These are phyloP conservation scores for Agapetus fuscipes DNA, from an alignment of 2,888 invertebrate genomes.

Conservation along the genomic window DNA sequence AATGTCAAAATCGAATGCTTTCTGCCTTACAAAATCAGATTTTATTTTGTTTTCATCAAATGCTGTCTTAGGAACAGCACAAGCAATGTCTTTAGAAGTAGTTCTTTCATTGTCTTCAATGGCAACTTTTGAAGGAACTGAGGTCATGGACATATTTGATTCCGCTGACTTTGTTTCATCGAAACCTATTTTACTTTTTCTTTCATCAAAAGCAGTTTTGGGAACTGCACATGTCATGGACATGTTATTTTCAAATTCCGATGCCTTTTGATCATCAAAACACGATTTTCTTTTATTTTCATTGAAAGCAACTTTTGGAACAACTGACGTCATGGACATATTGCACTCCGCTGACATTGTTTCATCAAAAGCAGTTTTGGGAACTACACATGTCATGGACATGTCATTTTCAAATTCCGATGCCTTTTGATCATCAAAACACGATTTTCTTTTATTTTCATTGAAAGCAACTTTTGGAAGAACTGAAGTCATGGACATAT, in stretches of 20 bases:
- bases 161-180: neutral
- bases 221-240: constrained; percentile 8
- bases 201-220: neutral
- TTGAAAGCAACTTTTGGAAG: too few species aligned
- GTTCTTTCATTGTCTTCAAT: too few species aligned
- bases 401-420: constrained; percentile 6
- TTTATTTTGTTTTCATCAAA: constrained; percentile 1
- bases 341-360: neutral
- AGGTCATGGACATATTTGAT: neutral
- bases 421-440: neutral
- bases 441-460: too few species aligned
- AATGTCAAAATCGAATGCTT: constrained; percentile 9
- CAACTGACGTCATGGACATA: constrained; percentile 11
- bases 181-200: neutral
- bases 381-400: constrained; percentile 8
- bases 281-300: constrained; percentile 7
- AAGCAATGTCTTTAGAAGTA: too few species aligned
- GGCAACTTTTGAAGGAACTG: too few species aligned
- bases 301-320: too few species aligned
- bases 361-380: constrained; percentile 2
- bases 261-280: constrained; percentile 1
- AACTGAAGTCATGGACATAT: constrained; percentile 8
- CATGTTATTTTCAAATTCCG: constrained; percentile 7
- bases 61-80: too few species aligned
- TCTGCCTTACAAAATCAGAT: constrained; percentile 9